Conservation (phyloP, 2,888 invertebrate genomes). For the Pristionchus exspectatus region DNA sequence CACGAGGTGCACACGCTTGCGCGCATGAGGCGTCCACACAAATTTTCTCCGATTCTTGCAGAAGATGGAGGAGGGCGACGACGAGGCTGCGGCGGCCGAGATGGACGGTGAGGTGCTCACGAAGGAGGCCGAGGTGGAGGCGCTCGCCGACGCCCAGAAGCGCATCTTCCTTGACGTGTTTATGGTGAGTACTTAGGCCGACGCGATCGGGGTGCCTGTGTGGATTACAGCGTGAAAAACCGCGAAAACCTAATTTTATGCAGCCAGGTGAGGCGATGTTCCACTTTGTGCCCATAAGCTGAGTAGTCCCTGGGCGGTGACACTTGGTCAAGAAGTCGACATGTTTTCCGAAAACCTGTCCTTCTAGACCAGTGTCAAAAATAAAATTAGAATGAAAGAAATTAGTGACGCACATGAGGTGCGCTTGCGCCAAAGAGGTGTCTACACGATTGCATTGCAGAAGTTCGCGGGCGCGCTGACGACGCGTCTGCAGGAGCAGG, state of each 20-base stretch:
- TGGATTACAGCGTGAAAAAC: no score
- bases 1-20: neutral
- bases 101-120: slow-evolving; percentile 39
- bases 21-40: neutral
- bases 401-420: neutral
- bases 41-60: neutral
- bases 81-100: slow-evolving; percentile 23
- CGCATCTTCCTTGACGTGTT: slow-evolving; percentile 72
- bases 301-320: no score
- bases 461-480: slow-evolving; percentile 97
- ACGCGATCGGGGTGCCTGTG: no score
- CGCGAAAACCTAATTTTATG: no score
- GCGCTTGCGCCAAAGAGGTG: neutral
- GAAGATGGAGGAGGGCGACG: slow-evolving; percentile 58
- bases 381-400: no score
- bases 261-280: no score
- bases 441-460: slow-evolving; percentile 79
- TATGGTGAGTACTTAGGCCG: slow-evolving; percentile 63
- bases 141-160: slow-evolving; percentile 66
- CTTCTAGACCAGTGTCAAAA: neutral
- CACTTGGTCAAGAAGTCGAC: no score
- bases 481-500: slow-evolving; percentile 93
- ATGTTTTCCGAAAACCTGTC: no score
- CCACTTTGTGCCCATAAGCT: no score
- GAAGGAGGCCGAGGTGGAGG: slow-evolving; percentile 58